Evolutionary conservation across 1,140 invertebrate species (phyloP), one percentile per base, ranked within the genome.

Genomic region (Caenorhabditis latens): DNA sequence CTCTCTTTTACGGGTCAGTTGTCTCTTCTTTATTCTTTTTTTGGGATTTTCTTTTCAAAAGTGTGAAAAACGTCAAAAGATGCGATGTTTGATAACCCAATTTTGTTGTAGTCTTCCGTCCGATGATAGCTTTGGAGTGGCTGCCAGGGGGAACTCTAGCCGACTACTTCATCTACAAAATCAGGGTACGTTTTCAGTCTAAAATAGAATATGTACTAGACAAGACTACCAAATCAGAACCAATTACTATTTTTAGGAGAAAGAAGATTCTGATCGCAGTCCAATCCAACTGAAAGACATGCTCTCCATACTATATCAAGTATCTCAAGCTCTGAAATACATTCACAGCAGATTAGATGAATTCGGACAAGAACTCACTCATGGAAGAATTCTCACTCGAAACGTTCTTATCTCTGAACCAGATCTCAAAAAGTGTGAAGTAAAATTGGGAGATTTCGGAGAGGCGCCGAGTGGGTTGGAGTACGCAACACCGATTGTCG

Each of bases 81-180:
- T 21, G 11, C 61, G 8, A 32, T 4, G 8, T 63, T 32, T 79
- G 65, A 21, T 79, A 79, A 79, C 71, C 43, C 6, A 50, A 79
- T 79, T 79, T 53, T 24, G 50, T 79, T 79, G 46, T 79, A 79
- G 71, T 79, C 46, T 79, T 79, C 71, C 71, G 84, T 42, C 84
- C 84, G 63, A 57, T 85, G 53, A 50, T 85, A 21, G 84, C 84
- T 6, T 63, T 85, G 84, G 84, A 85, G 55, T 85, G 84, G 84
- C 84, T 85, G 6, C 48, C 84, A 14, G 84, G 84, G 14, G 84
- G 84, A 71, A 71, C 84, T 43, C 65, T 85, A 11, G 43, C 63
- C 0, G 48, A 85, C 55, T 85, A 85, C 24, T 85, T 85, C 24
- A 11, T 48, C 43, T 71, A 21, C 40, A 71, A 75, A 71, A 79